Base-by-base conservation (phyloP, 1,140 invertebrate species). In the Zaprionus camerounensis region DNA sequence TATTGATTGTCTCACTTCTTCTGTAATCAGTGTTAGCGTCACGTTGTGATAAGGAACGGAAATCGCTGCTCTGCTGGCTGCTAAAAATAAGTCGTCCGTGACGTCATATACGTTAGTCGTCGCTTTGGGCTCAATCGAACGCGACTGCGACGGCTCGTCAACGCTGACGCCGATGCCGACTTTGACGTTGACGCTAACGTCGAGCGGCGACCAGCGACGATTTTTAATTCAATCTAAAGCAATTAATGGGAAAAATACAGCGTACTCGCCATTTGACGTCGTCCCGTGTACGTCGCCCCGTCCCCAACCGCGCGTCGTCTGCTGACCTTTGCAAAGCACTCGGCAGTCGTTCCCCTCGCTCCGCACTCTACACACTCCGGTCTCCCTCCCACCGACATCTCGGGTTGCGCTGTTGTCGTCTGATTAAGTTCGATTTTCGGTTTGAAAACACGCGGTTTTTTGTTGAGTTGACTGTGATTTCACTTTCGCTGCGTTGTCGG, bases 191-290 rank as follows among this genome's bases (percentile, higher is more conserved):
- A 6, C 64, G 53, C 15, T 57, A 26, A 46, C 51, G 28, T 36
- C 71, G 28, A 44, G 15, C 61, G 38, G 36, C 49, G 55, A 51
- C 15, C 66, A 24, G 78, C 55, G 72, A 24, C 46, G 46, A 24
- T 51, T 51, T 62, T 90, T 90, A 90, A 90, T 90, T 90, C 82
- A 90, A 90, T 90, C 85, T 91, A 90, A 90, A 85, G 82, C 86
- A 90, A 90, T 90, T 90, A 90, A 90, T 85, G 86, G 73, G 69
- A 69, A 75, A 74, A 61, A 20, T 59, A 62, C 46, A 66, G 41
- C 22, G 13, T 13, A 17, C 11, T 34, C 26, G 49, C 44, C 76
- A 71, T 78, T 78, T 78, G 65, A 61, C 66, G 71, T 69, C 38
- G 78, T 24, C 46, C 20, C 46, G 46, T 46, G 9, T 2, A 17